phyloP scores from a whole-genome alignment of 2,113 vertebrate species.

The Grammomys dolichurus region DNA sequence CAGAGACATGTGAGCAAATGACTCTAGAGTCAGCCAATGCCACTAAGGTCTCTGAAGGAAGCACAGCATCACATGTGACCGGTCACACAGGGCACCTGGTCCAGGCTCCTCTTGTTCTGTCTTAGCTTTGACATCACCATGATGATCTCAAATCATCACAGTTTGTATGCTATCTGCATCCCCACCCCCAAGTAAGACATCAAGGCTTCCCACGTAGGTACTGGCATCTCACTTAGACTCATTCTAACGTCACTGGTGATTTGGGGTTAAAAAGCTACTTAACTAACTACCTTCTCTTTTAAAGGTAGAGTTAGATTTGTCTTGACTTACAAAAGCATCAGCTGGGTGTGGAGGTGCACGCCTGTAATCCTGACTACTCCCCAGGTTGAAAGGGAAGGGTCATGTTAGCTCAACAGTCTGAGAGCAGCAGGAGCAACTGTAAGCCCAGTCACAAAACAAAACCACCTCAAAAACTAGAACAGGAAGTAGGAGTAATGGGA shows the following conservation, averaged over 20 bases:
- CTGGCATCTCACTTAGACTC: background rate
- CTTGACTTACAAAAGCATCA: conserved; percentile 4
- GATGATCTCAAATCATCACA: background rate
- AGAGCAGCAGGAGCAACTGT: background rate
- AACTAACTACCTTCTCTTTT: conserved; percentile 26
- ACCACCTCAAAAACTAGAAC: background rate
- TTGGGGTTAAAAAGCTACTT: background rate
- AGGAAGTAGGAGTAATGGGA: background rate
- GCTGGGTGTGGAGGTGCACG: background rate
- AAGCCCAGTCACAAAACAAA: background rate
- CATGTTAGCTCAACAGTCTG: background rate
- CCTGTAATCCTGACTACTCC: background rate
- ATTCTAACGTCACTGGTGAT: conserved; percentile 18
- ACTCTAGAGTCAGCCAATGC: background rate
- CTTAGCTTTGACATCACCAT: background rate
- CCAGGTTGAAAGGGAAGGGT: background rate
- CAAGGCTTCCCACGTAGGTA: background rate
- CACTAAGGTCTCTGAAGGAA: background rate
- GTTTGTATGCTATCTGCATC: background rate
- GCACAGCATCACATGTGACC: background rate
- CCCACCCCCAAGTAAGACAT: background rate
- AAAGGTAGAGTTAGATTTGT: conserved; percentile 39
- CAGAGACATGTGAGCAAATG: background rate
- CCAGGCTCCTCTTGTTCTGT: background rate
- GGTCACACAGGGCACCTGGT: background rate